Conservation (phyloP, 1,140 invertebrate genomes). For the Penaeus vannamei region DNA sequence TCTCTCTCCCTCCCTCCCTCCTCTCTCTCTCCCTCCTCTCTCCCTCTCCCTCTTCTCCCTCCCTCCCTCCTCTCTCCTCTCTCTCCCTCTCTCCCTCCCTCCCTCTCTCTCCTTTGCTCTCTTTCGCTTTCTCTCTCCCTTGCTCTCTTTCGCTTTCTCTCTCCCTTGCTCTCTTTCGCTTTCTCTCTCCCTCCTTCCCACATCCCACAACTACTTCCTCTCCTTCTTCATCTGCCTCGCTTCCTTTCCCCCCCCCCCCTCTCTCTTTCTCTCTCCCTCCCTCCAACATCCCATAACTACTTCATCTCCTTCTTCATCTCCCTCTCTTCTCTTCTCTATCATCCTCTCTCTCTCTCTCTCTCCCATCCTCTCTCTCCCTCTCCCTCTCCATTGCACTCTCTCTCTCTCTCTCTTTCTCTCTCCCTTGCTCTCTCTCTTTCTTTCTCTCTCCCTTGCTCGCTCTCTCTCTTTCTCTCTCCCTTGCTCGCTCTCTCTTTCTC, state of each 20-base stretch:
- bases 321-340: not conserved
- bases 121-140: not conserved
- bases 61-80: slow-evolving; percentile 3
- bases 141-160: not conserved
- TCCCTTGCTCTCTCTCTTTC: not conserved
- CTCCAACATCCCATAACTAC: not conserved
- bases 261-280: not conserved
- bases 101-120: slow-evolving; percentile 9
- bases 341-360: not conserved
- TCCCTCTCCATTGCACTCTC: too few relatives aligned
- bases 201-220: not conserved
- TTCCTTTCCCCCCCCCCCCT: not conserved
- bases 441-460: not conserved
- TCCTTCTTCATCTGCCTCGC: not conserved
- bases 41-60: not conserved
- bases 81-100: not conserved
- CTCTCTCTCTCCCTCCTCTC: not conserved
- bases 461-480: not conserved
- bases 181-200: too few relatives aligned
- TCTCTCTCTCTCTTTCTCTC: not conserved
- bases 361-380: not conserved
- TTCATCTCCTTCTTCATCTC: too few relatives aligned
- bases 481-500: not conserved
- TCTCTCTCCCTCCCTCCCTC: not conserved
- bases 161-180: not conserved